Evolutionary conservation across 2,888 invertebrate genomes (phyloP), one percentile per base, ranked within the genome.

Genomic region (Eilema depressum): DNA sequence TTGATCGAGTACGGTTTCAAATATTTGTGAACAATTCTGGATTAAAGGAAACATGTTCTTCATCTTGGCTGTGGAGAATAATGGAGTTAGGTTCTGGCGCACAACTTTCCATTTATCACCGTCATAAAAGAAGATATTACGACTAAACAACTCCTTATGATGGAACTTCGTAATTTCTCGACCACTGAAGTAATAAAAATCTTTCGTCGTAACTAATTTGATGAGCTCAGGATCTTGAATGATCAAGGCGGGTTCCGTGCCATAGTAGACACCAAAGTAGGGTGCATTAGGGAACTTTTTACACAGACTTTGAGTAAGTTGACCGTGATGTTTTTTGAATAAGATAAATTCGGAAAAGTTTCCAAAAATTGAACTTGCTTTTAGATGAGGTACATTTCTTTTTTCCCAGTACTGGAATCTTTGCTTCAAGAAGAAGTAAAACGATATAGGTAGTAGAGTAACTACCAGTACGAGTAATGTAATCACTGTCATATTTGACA

Each of bases 21-120:
- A 86, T 0, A 75, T 75, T 12, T 77, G 68, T 0, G 85, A 70
- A 64, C 89, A 89, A 7, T 86, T 85, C 65, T 86, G 83, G 7
- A 93, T 87, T 11, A 93, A 75, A 70, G 88, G 80, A 64, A 93
- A 93, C 93, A 93, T 94, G 25, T 86, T 91, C 73, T 88, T 93
- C 86, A 93, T 91, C 77, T 93, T 93, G 0, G 88, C 80, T 0
- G 91, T 86, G 0, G 93, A 87, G 76, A 93, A 94, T 0, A 93
- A 69, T 0, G 91, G 91, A 0, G 90, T 90, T 14, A 91, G 69
- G 68, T 92, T 91, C 75, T 93, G 93, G 0, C 93, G 81, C 2
- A 89, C 60, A 0, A 91, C 86, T 65, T 89, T 91, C 93, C 94
- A 93, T 3, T 78, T 73, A 74, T 93, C 91, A 0, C 94, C 94